phyloP scores from a whole-genome alignment of 2,888 invertebrate species.

The Lepidochitona cinerea region DNA sequence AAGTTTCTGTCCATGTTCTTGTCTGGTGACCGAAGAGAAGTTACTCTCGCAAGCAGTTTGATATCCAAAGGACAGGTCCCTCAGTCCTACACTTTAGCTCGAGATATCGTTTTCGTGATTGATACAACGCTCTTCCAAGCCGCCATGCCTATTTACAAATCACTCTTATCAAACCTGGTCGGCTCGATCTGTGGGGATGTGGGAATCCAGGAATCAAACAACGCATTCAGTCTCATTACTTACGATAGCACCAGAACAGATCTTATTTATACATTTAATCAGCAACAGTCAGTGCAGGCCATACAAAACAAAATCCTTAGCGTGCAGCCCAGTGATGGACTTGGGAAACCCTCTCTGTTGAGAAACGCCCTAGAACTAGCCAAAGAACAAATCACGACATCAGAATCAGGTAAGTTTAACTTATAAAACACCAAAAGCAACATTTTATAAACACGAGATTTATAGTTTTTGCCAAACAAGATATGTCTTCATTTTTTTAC shows the following conservation, averaged over 20 bases:
- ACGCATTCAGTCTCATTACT: neutral
- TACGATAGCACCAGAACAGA: neutral
- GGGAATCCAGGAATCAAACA: neutral
- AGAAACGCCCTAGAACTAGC: neutral
- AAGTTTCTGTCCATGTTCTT: conserved; percentile 2
- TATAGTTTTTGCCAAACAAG: too few relatives aligned
- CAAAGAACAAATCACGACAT: too few relatives aligned
- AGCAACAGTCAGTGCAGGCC: neutral
- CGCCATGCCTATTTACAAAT: neutral
- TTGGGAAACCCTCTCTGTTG: neutral
- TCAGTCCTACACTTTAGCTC: neutral
- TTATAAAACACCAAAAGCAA: too few relatives aligned
- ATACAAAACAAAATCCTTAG: neutral
- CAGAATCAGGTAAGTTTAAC: too few relatives aligned
- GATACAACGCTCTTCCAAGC: neutral
- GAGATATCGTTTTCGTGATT: neutral
- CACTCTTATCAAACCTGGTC: neutral
- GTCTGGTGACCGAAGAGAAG: neutral
- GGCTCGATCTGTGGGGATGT: neutral
- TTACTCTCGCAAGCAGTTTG: neutral
- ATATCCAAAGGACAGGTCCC: neutral
- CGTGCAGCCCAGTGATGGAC: neutral
- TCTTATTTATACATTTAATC: neutral
- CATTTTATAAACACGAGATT: too few relatives aligned
- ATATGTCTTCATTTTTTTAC: too few relatives aligned